Conservation (phyloP, 1,140 invertebrate species). For the Caenorhabditis remanei region DNA sequence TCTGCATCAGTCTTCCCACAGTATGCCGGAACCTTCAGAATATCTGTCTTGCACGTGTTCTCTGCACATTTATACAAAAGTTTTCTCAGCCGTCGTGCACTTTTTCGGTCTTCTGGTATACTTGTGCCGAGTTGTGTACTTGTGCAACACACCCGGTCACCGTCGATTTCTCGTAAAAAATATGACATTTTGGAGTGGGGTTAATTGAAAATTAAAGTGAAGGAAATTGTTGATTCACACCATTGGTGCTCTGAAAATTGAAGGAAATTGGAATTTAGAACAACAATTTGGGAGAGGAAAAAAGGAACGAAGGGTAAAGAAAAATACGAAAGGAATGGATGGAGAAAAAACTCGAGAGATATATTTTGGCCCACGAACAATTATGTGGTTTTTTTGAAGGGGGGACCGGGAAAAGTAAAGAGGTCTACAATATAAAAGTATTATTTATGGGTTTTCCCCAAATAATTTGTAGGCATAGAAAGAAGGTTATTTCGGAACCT, state of each 20-base stretch:
- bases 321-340: background rate
- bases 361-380: background rate
- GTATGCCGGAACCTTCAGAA: background rate
- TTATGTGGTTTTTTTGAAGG: background rate
- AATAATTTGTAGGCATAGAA: too few species aligned
- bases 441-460: background rate
- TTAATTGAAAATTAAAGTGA: background rate
- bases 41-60: constrained; percentile 41
- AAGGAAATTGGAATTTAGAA: background rate
- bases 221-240: constrained; percentile 19
- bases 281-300: background rate
- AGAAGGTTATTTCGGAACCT: too few species aligned
- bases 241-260: constrained; percentile 5
- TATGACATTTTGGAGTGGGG: constrained; percentile 1
- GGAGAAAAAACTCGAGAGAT: too few species aligned
- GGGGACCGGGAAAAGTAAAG: background rate
- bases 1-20: background rate
- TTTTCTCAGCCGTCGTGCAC: constrained; percentile 18
- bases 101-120: constrained; percentile 24
- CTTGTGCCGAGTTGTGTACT: background rate
- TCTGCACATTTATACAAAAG: constrained; percentile 27
- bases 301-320: background rate
- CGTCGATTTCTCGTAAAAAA: constrained; percentile 32
- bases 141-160: constrained; percentile 16
- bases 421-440: background rate